phyloP scores from a whole-genome alignment of 23 tunicate genomes.

The Phallusia fumigata region DNA sequence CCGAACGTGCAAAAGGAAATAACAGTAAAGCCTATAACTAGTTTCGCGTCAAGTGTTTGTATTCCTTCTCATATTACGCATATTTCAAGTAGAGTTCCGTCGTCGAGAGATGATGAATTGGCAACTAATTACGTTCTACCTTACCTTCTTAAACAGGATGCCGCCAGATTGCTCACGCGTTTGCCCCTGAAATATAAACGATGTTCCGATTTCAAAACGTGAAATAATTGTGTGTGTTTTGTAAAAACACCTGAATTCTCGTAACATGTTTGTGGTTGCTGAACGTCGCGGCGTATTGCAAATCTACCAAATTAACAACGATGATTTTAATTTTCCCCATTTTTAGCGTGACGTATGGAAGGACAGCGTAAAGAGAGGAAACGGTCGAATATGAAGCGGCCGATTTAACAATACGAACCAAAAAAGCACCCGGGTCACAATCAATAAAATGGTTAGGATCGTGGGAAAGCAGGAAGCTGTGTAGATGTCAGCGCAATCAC shows the following conservation, averaged over 20 bases:
- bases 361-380: not conserved
- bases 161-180: not conserved
- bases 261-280: too few relatives aligned
- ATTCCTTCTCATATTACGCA: not conserved
- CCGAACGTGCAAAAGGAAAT: not conserved
- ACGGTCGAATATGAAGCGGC: not conserved
- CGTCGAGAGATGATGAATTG: slow-evolving; percentile 10
- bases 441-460: not conserved
- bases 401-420: not conserved
- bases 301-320: too few relatives aligned
- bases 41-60: slow-evolving; percentile 16
- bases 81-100: slow-evolving; percentile 14
- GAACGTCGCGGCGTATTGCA: too few relatives aligned
- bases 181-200: too few relatives aligned
- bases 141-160: not conserved
- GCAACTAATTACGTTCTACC: not conserved
- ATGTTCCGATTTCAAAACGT: too few relatives aligned
- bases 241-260: too few relatives aligned
- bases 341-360: too few relatives aligned
- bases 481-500: not conserved
- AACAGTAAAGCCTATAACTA: not conserved
- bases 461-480: slow-evolving; percentile 9
- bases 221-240: too few relatives aligned
- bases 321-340: too few relatives aligned
- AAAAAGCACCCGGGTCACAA: slow-evolving; percentile 2